A percentile compares a stretch with the other conserved stretches of the same genome.
These are phyloP conservation scores for Drosophila antonietae DNA, from an alignment of 2,888 invertebrate genomes.

Conservation along the genomic window DNA sequence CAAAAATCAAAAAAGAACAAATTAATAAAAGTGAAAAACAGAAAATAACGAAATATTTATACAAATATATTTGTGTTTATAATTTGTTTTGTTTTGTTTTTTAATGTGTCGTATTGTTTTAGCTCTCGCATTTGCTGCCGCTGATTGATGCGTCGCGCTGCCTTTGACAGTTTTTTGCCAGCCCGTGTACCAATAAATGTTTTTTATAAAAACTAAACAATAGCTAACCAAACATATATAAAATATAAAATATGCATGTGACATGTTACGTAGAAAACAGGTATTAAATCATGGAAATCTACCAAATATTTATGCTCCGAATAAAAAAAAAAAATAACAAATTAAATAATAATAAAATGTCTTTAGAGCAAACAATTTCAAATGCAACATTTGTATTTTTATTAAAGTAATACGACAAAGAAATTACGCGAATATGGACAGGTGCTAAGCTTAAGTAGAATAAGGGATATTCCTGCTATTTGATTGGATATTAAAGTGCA, in stretches of 20 bases:
- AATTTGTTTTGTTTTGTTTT: slow-evolving; percentile 23
- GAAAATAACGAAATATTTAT: neutral
- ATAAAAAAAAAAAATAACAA: slow-evolving; percentile 1
- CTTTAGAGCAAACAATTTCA: slow-evolving; percentile 4
- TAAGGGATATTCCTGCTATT: neutral
- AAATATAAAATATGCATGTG: slow-evolving; percentile 7
- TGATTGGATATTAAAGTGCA: neutral
- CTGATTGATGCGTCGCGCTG: slow-evolving; percentile 70
- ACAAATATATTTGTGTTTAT: slow-evolving; percentile 14
- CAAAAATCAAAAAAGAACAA: slow-evolving; percentile 56
- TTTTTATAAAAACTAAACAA: slow-evolving; percentile 60
- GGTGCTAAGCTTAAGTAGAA: neutral
- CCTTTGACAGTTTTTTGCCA: slow-evolving; percentile 68
- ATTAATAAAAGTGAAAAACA: slow-evolving; percentile 5
- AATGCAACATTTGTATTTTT: slow-evolving; percentile 28
- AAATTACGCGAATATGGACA: neutral
- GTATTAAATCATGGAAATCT: slow-evolving; percentile 50
- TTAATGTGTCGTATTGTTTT: slow-evolving; percentile 26
- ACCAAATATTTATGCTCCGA: slow-evolving; percentile 34
- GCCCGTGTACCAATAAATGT: slow-evolving; percentile 58
- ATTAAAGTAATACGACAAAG: slow-evolving; percentile 3
- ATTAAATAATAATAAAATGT: slow-evolving; percentile 31
- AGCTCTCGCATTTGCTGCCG: slow-evolving; percentile 26
- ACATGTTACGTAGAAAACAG: slow-evolving; percentile 24
- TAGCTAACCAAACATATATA: slow-evolving; percentile 21